Conservation (phyloP, 1,140 invertebrate species). For the Drosophila nikananu region DNA sequence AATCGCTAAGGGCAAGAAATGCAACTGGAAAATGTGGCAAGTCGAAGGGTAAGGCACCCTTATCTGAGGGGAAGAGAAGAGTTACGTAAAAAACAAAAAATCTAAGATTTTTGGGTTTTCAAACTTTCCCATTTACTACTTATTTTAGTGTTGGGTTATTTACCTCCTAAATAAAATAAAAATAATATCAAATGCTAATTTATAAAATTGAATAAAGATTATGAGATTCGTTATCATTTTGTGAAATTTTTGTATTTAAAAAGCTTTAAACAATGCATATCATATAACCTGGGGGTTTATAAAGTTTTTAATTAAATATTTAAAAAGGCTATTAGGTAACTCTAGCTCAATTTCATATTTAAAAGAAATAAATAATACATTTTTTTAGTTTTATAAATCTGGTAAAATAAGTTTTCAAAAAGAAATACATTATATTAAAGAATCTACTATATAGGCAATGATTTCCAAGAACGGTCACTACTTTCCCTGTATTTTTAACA, state of each 20-base stretch:
- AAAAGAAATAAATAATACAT: too few species aligned
- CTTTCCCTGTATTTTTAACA: background rate
- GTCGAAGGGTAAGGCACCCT: conserved; percentile 12
- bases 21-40: conserved; percentile 3
- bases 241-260: background rate
- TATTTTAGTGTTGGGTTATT: background rate
- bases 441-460: too few species aligned
- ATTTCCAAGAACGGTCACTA: background rate
- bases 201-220: background rate
- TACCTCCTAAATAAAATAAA: background rate
- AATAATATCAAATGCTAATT: too few species aligned
- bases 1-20: conserved; percentile 27
- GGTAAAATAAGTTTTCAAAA: background rate
- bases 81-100: background rate
- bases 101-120: background rate
- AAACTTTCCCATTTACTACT: background rate
- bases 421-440: background rate
- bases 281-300: too few species aligned
- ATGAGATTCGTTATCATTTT: too few species aligned
- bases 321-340: too few species aligned
- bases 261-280: too few species aligned
- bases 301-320: too few species aligned
- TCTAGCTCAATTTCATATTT: too few species aligned
- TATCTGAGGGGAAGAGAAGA: background rate
- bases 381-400: too few species aligned